Base-by-base conservation (phyloP, 2,888 invertebrate genomes). In the Gandaritis pyraliata region DNA sequence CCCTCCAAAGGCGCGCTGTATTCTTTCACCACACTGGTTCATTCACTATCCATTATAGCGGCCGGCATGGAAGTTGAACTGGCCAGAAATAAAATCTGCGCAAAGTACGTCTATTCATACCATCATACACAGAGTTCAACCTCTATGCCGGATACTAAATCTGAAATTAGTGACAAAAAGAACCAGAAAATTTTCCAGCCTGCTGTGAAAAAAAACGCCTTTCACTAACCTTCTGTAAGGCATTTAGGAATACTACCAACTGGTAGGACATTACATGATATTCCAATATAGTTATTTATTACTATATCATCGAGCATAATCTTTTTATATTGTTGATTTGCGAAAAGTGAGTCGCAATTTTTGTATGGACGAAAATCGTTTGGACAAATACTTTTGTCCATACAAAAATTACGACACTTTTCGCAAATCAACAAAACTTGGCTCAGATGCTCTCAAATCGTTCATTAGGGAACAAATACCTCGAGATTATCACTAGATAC, bases 141-240 rank as follows among this genome's bases (percentile, higher is more conserved):
- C 12, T 38, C 38, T 12, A 11, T 12, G 38, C 38, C 0, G n/a
- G 38, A 12, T 4, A 38, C n/a, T 38, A 38, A 12, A n/a, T n/a
- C n/a, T n/a, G n/a, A 38, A 38, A 1, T 13, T 3, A 39, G 6
- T 12, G n/a, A 39, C 38, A 33, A 8, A 29, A 13, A 23, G 12
- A 52, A 41, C 52, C 52, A 52, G 15, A 16, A 43, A 16, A 10
- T 15, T 18, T 72, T 75, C 73, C 71, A 74, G 76, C 77, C 69
- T 73, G 73, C 72, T 70, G 74, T 76, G 77, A 80, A 76, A 78
- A 76, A 78, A 79, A 63, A 15, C 64, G 67, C 62, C 73, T 71
- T 70, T 85, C 84, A 86, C 85, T 84, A 84, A 85, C 83, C 81
- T 78, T 82, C 67, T 70, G 78, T 79, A 84, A 85, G 82, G 82